phyloP scores from a whole-genome alignment of 2,888 invertebrate genomes.

The Patella depressa region DNA sequence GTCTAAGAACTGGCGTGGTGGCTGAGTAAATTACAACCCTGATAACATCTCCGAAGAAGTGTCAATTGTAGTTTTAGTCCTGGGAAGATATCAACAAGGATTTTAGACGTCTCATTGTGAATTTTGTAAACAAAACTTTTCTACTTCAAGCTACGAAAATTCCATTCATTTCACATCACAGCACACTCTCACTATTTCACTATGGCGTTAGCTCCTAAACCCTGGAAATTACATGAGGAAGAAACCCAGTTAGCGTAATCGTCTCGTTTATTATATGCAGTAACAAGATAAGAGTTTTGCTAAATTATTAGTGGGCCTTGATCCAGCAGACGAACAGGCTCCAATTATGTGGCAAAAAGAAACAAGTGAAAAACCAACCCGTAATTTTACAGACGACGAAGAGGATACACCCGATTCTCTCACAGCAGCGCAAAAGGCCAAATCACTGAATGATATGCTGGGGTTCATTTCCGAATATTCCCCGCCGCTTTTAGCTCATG shows the following conservation, averaged over 20 bases:
- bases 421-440: neutral
- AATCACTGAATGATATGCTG: neutral
- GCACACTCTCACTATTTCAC: too few species aligned
- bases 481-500: neutral
- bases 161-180: too few species aligned
- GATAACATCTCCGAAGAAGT: too few species aligned
- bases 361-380: neutral
- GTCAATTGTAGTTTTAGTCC: too few species aligned
- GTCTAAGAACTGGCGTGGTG: too few species aligned
- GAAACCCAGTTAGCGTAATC: neutral
- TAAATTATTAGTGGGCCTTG: neutral
- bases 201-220: neutral
- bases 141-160: too few species aligned
- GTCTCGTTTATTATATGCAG: neutral
- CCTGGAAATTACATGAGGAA: neutral
- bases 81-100: too few species aligned
- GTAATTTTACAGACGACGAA: neutral
- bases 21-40: too few species aligned
- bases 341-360: neutral
- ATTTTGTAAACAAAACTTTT: too few species aligned
- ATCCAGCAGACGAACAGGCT: neutral
- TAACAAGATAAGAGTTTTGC: neutral
- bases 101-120: too few species aligned
- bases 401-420: neutral
- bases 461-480: constrained; percentile 1